Conservation (phyloP, 2,113 vertebrate species). For the Carassius gibelio region DNA sequence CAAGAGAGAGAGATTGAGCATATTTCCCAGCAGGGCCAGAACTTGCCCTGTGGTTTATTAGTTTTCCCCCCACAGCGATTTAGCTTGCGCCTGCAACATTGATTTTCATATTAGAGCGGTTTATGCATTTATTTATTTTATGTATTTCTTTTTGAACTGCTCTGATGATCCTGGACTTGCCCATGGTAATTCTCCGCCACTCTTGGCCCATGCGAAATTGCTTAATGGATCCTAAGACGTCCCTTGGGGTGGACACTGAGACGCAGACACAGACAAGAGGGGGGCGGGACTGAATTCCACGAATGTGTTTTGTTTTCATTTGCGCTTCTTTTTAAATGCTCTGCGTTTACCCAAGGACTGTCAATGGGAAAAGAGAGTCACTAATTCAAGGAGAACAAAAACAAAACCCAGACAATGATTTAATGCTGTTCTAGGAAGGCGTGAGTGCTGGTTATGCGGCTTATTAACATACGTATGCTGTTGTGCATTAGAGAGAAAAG, state of each 20-base stretch:
- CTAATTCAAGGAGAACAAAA: slow-evolving; percentile 47
- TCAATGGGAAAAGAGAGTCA: slow-evolving; percentile 37
- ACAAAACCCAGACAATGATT: slow-evolving; percentile 22
- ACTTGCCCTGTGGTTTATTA: slow-evolving; percentile 69
- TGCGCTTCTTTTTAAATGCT: slow-evolving; percentile 48
- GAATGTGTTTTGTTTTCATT: slow-evolving; percentile 51
- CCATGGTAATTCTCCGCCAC: slow-evolving; percentile 77
- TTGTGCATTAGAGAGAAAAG: slow-evolving; percentile 23
- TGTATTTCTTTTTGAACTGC: slow-evolving; percentile 84
- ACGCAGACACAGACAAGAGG: neutral
- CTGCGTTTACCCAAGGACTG: slow-evolving; percentile 27
- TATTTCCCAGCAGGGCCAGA: slow-evolving; percentile 72
- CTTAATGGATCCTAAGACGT: slow-evolving; percentile 83
- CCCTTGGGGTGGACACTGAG: slow-evolving; percentile 59
- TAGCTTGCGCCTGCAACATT: slow-evolving; percentile 66
- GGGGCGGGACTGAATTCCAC: slow-evolving; percentile 36
- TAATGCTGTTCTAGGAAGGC: slow-evolving; percentile 24
- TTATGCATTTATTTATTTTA: slow-evolving; percentile 86
- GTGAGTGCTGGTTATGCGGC: slow-evolving; percentile 30
- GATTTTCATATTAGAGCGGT: slow-evolving; percentile 82
- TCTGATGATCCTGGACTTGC: slow-evolving; percentile 76
- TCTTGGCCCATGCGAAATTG: slow-evolving; percentile 76
- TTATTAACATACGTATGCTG: slow-evolving; percentile 4
- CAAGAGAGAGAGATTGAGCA: slow-evolving; percentile 72
- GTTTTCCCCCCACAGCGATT: slow-evolving; percentile 67